Evolutionary conservation across 2,888 invertebrate species (phyloP), one percentile per base, ranked within the genome.

Genomic region (Heliconius hortense): DNA sequence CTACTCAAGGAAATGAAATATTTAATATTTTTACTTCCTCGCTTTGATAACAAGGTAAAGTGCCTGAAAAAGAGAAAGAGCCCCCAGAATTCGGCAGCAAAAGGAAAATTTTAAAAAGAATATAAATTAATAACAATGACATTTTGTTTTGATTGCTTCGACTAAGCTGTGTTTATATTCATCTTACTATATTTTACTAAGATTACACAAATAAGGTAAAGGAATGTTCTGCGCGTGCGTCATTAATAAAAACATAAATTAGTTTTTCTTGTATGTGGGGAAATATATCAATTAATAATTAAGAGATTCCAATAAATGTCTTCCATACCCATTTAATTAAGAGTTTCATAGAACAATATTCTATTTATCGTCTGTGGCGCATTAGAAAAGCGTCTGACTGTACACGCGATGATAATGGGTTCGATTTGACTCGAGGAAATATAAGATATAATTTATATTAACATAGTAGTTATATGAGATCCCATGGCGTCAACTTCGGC

Each of bases 341-440:
- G 53, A 56, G n/a, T n/a, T 56, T 56, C 11, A 56, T 56, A 56
- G 56, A 56, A 56, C n/a, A 56, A 56, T 56, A 56, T 56, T 56
- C n/a, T 56, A 56, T 56, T n/a, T 8, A 31, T 31, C 21, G 1
- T 48, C 21, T 3, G n/a, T 56, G 56, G 21, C n/a, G 56, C 4
- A 56, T 21, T 11, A n/a, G n/a, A 21, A 56, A n/a, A n/a, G n/a
- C 8, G 56, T 56, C n/a, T n/a, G 56, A 11, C n/a, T 56, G 56
- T 56, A 56, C 5, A 5, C 18, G 4, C 4, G 5, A 48, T 18
- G 56, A n/a, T 56, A 3, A 21, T 56, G n/a, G 11, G 56, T 56
- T 56, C 56, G 56, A 56, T n/a, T n/a, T 21, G 18, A 8, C n/a
- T 11, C 10, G n/a, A 11, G 0, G 0, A 4, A 56, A 11, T 21